These are phyloP conservation scores for Masticophis lateralis DNA, from an alignment of 2,797 vertebrate genomes.

Conservation along the genomic window DNA sequence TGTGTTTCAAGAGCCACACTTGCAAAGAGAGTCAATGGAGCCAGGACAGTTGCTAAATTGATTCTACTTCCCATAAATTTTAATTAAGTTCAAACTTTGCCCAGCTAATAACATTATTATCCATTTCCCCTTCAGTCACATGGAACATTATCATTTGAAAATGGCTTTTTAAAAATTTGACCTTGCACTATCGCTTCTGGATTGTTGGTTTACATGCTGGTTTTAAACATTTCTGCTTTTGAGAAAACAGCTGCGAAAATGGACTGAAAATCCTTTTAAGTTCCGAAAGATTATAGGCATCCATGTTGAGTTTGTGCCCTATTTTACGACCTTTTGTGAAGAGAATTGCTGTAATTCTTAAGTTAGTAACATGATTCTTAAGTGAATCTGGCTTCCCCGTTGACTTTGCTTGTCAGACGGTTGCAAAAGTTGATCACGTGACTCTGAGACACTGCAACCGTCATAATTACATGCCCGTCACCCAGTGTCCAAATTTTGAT, in stretches of 20 bases:
- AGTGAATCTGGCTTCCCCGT: neutral
- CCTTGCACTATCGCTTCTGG: neutral
- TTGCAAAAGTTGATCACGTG: neutral
- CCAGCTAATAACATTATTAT: neutral
- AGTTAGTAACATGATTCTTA: neutral
- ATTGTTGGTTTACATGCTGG: neutral
- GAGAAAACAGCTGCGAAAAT: neutral
- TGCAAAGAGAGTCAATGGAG: neutral
- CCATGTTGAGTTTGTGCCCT: neutral
- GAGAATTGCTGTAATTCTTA: neutral
- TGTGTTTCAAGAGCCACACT: neutral
- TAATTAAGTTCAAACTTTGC: neutral
- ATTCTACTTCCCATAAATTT: neutral
- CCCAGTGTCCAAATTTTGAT: neutral
- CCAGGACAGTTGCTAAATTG: neutral
- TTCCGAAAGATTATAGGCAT: neutral
- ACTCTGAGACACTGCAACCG: neutral
- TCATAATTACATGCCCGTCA: neutral
- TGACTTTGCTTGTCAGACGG: neutral
- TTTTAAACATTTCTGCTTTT: neutral
- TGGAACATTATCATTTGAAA: neutral
- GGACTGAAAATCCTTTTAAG: neutral
- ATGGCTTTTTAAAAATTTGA: neutral
- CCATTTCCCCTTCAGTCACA: neutral
- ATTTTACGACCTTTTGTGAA: neutral